These are phyloP conservation scores for Hesperophylax magnus DNA, from an alignment of 1,140 invertebrate genomes.

Conservation along the genomic window DNA sequence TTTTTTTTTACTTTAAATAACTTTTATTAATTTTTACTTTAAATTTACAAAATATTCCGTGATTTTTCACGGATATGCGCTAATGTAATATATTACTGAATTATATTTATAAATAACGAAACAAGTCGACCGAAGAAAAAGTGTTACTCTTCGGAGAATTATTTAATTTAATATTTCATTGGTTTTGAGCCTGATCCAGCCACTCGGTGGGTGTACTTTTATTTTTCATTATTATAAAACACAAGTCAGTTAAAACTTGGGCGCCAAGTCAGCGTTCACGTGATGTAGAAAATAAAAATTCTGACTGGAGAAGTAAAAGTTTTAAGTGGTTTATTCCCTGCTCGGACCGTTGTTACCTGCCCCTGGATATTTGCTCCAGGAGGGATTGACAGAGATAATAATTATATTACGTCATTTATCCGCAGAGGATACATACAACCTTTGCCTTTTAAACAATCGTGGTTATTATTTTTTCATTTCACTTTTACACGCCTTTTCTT, in stretches of 20 bases:
- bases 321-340: constrained; percentile 58
- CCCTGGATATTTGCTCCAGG: constrained; percentile 34
- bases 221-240: constrained; percentile 51
- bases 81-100: too few species aligned
- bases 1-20: too few species aligned
- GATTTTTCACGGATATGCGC: too few species aligned
- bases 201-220: constrained; percentile 27
- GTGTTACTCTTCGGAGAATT: too few species aligned
- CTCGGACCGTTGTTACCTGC: constrained; percentile 44
- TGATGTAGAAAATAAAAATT: constrained; percentile 55
- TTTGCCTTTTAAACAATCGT: too few species aligned
- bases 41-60: too few species aligned
- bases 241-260: constrained; percentile 50
- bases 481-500: too few species aligned
- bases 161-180: too few species aligned
- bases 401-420: constrained; percentile 31
- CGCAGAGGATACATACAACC: not conserved
- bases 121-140: too few species aligned
- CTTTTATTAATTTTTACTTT: too few species aligned
- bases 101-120: too few species aligned
- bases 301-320: constrained; percentile 51
- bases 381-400: constrained; percentile 42
- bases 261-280: constrained; percentile 49
- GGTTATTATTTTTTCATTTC: too few species aligned
- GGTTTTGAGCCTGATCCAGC: not conserved